Base-by-base conservation (phyloP, 1,140 invertebrate genomes). In the Holcopasites calliopsidis region DNA sequence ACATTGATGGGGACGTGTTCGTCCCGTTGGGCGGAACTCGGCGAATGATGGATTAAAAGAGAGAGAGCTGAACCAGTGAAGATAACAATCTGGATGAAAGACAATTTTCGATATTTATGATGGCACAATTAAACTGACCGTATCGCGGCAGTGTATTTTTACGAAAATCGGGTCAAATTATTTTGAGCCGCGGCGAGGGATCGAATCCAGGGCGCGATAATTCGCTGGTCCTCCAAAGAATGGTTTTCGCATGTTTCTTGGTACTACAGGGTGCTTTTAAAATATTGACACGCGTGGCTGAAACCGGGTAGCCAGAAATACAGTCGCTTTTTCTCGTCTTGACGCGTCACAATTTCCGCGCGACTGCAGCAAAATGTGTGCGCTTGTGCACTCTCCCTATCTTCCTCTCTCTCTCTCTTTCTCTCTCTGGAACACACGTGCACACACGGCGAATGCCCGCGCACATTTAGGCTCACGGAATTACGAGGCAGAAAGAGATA, bases 401-500 rank as follows among this genome's bases (percentile, higher is more conserved):
- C 10, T n/a, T 8, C 13, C 5, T n/a, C 44, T 23, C 31, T 49
- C 44, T 42, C 35, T n/a, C 31, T 35, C 33, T n/a, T 26, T 35
- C 11, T 5, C 18, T 16, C 28, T 2, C 21, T 35, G 10, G 42
- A 28, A 42, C n/a, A 55, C 10, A 62, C 21, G 40, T 8, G 13
- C 1, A 21, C 23, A 42, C 26, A 26, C 44, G 40, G 26, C 68
- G 49, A 55, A 31, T 55, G 40, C 57, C 47, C 60, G 74, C 80
- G 76, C 80, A 68, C 61, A 64, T 64, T 64, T 72, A 73, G 52
- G 69, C 50, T 49, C 61, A 64, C 33, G 42, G 79, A 82, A 79
- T 79, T 75, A 76, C 73, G 71, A 76, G 69, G 49, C 73, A 80
- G 82, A 83, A 80, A 80, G 80, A 79, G 80, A 79, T 79, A 80